Evolutionary conservation across 2,888 invertebrate genomes (phyloP), one percentile per base, ranked within the genome.

Genomic region (Hemistola chrysoprasaria): DNA sequence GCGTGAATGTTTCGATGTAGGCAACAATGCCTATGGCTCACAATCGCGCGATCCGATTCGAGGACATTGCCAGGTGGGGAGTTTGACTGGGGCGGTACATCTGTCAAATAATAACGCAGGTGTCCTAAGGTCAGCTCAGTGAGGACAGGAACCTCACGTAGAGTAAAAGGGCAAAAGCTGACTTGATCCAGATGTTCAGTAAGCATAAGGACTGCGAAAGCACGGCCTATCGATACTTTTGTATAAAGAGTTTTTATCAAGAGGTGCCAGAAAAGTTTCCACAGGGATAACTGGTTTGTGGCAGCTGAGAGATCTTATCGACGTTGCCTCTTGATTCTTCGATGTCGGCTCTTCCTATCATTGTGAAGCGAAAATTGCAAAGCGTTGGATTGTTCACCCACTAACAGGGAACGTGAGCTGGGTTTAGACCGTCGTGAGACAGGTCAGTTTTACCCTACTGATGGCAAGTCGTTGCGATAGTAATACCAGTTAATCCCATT

Each of bases 331-430:
- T 92, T 92, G 91, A 92, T 92, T 90, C 88, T 91, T 93, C 91
- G 91, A 92, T 92, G 90, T 92, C 92, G 92, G 91, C 92, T 93
- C 91, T 92, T 92, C 92, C 92, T 92, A 92, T 92, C 91, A 92
- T 92, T 91, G 91, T 84, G 91, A 92, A 92, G 92, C 92, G 90
- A 90, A 92, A 92, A 90, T 92, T 90, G 81, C 90, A 87, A 92
- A 92, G 92, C 86, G 91, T 92, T 86, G 92, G 92, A 92, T 92
- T 92, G 92, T 92, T 92, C 91, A 92, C 90, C 91, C 91, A 85
- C 88, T 76, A 90, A 91, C 75, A 91, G 90, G 90, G 90, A 91
- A 91, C 88, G 90, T 91, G 91, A 91, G 90, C 90, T 90, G 90
- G 90, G 90, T 90, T 91, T 90, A 91, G 90, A 91, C 90, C 90